Evolutionary conservation across 2,113 vertebrate genomes (phyloP).

Genomic region (Pseudonaja textilis): DNA sequence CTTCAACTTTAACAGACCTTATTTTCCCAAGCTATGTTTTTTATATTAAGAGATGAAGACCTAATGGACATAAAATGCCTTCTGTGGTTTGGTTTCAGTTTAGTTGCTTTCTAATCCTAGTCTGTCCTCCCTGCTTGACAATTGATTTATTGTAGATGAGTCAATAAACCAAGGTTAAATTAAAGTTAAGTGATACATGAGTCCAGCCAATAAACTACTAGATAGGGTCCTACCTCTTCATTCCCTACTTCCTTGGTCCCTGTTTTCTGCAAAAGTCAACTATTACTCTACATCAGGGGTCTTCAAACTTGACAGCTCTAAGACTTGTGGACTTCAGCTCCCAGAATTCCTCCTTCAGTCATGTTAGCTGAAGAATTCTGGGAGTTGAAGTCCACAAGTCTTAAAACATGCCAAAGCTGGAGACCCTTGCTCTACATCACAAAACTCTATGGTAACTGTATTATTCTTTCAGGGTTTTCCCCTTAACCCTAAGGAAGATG

Average conservation of each 20-base stretch:
- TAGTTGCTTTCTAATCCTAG: neutral
- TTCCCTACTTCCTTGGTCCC: neutral
- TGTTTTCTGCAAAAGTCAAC: neutral
- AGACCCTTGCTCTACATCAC: neutral
- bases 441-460: neutral
- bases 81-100: neutral
- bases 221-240: neutral
- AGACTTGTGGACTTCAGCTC: too few relatives aligned
- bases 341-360: too few relatives aligned
- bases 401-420: too few relatives aligned
- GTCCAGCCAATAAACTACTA: neutral
- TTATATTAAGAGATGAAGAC: neutral
- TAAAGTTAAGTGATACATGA: neutral
- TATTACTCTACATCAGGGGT: neutral
- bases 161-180: neutral
- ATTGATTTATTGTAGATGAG: neutral
- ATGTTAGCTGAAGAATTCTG: too few relatives aligned
- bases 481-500: neutral
- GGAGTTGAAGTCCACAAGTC: too few relatives aligned
- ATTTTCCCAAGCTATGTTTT: neutral
- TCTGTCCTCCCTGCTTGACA: neutral
- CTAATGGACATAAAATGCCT: neutral
- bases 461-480: neutral
- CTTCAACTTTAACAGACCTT: neutral
- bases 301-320: too few relatives aligned